Percentiles rank a stretch among this genome's conserved stretches.
Conservation (phyloP, 2,888 invertebrate genomes). For the Phyto melanocephala region DNA sequence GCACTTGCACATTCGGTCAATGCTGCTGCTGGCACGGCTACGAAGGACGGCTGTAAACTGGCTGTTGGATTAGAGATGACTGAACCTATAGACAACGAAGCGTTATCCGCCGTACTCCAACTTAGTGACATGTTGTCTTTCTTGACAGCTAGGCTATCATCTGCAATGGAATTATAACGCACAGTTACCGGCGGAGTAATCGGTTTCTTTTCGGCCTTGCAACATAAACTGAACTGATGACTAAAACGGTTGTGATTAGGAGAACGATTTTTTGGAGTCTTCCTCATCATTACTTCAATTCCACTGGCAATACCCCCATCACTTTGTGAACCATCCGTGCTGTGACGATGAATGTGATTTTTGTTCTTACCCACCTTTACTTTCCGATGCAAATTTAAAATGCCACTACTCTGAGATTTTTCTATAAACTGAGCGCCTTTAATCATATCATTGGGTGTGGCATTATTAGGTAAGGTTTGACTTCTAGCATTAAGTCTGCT, state of each 20-base stretch:
- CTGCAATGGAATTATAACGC: conserved; percentile 77
- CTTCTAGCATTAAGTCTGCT: conserved; percentile 66
- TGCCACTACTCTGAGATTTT: conserved; percentile 71
- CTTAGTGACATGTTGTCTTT: conserved; percentile 74
- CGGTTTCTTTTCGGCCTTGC: conserved; percentile 76
- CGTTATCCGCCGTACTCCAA: conserved; percentile 72
- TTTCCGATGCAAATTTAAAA: conserved; percentile 73
- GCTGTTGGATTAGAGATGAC: conserved; percentile 69
- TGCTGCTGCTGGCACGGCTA: conserved; percentile 61
- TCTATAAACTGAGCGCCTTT: conserved; percentile 62
- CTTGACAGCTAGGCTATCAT: conserved; percentile 67
- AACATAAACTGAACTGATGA: conserved; percentile 78
- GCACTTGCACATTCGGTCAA: conserved; percentile 76
- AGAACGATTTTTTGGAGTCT: conserved; percentile 73
- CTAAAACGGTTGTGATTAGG: conserved; percentile 78
- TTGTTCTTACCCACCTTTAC: conserved; percentile 72
- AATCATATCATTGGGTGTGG: conserved; percentile 52
- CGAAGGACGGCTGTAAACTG: conserved; percentile 57
- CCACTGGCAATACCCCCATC: conserved; percentile 67
- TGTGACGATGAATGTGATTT: conserved; percentile 71
- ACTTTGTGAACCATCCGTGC: conserved; percentile 74
- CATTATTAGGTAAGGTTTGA: conserved; percentile 70
- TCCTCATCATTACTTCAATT: conserved; percentile 69
- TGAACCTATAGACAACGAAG: conserved; percentile 71
- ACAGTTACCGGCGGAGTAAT: conserved; percentile 77